Evolutionary conservation across 2,113 vertebrate species (phyloP).

Genomic region (Aphelocoma coerulescens): DNA sequence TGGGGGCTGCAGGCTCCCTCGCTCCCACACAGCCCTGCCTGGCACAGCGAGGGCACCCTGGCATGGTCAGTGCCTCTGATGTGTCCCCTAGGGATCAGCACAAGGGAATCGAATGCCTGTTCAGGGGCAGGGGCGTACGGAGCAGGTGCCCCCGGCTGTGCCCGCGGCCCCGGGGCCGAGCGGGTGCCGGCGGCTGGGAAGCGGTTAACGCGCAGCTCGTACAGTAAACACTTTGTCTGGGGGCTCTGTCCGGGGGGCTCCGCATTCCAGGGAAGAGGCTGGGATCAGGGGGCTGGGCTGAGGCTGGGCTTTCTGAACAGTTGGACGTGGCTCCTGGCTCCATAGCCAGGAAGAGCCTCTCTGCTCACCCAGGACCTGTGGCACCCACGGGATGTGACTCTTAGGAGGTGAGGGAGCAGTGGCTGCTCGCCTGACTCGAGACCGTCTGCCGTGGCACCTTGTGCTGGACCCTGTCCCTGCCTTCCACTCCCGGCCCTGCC

Average conservation of each 20-base stretch:
- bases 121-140: fast-evolving
- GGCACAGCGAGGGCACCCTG: not conserved
- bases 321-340: not conserved
- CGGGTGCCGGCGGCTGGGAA: not conserved
- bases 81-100: not conserved
- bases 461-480: not conserved
- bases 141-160: not conserved
- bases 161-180: not conserved
- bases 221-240: conserved; percentile 38
- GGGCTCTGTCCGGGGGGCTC: conserved; percentile 21
- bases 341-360: not conserved
- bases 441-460: not conserved
- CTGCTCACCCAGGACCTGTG: fast-evolving
- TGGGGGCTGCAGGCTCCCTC: not conserved
- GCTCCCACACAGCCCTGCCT: not conserved
- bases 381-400: fast-evolving
- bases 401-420: fast-evolving
- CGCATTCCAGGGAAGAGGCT: conserved; percentile 43
- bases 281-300: not conserved
- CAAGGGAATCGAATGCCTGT: not conserved
- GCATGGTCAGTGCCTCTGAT: fast-evolving
- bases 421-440: fast-evolving
- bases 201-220: not conserved
- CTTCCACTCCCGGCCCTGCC: not conserved
- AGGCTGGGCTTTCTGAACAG: not conserved